Evolutionary conservation across 2,888 invertebrate species (phyloP).

Genomic region (Nomada ferruginata): DNA sequence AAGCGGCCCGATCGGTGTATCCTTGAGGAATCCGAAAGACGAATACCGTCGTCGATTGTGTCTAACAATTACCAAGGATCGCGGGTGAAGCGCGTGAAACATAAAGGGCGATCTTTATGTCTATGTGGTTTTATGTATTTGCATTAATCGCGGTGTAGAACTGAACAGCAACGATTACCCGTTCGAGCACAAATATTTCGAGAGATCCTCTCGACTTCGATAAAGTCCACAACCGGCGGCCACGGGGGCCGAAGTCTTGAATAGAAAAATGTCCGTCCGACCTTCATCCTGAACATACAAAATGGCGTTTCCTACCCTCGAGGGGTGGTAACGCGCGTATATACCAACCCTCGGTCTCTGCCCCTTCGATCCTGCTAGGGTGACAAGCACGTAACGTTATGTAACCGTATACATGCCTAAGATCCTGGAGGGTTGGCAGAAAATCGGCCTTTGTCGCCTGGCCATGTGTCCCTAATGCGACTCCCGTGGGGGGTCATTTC

Average conservation of each 20-base stretch:
- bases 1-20: conserved; percentile 41
- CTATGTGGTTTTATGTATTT: too few species aligned
- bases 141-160: too few species aligned
- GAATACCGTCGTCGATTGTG: too few species aligned
- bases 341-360: conserved; percentile 76
- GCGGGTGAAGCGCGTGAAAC: too few species aligned
- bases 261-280: conserved; percentile 67
- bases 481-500: conserved; percentile 83
- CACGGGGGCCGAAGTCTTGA: conserved; percentile 41
- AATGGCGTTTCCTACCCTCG: conserved; percentile 78
- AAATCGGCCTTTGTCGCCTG: conserved; percentile 81
- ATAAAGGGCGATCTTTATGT: too few species aligned
- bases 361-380: conserved; percentile 71
- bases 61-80: not conserved
- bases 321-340: conserved; percentile 76
- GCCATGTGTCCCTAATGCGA: conserved; percentile 84
- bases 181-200: not conserved
- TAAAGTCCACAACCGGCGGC: conserved; percentile 61
- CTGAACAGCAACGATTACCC: not conserved
- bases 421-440: conserved; percentile 76
- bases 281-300: conserved; percentile 73
- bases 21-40: conserved; percentile 6
- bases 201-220: conserved; percentile 50
- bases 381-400: conserved; percentile 78
- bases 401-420: conserved; percentile 82